These are phyloP conservation scores for Panthera leo DNA, from an alignment of 2,113 vertebrate genomes.

Conservation along the genomic window DNA sequence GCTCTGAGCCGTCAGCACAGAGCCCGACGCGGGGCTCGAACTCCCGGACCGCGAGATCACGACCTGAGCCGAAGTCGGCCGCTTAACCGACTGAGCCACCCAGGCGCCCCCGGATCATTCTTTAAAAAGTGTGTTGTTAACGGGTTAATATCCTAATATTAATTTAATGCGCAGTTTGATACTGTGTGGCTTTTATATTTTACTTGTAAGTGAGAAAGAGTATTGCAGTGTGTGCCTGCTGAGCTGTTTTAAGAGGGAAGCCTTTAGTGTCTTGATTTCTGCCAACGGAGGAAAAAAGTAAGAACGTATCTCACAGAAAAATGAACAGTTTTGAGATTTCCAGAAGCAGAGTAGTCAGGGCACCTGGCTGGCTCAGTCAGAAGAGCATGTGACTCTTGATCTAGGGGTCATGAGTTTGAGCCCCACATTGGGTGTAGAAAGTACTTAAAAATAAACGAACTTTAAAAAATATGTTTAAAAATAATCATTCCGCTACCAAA, in stretches of 20 bases:
- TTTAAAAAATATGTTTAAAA: background rate
- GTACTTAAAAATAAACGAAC: background rate
- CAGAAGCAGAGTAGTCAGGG: background rate
- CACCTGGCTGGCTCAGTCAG: background rate
- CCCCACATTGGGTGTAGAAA: background rate
- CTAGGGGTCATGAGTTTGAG: background rate
- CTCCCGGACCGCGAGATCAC: no score
- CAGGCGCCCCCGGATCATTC: background rate
- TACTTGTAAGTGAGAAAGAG: slow-evolving; percentile 69
- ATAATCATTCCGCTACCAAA: background rate
- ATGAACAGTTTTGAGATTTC: background rate
- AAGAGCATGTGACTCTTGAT: background rate
- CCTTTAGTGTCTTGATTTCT: background rate
- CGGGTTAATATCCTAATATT: slow-evolving; percentile 53
- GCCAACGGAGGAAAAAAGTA: background rate
- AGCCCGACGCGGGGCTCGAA: no score
- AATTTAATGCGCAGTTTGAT: background rate
- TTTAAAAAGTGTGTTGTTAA: slow-evolving; percentile 26
- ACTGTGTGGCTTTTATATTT: slow-evolving; percentile 60
- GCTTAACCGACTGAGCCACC: background rate
- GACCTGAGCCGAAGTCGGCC: no score
- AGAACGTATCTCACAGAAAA: background rate
- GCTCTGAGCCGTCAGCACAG: no score
- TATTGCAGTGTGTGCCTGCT: background rate
- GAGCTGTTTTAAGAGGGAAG: background rate